Evolutionary conservation across 2,113 vertebrate genomes (phyloP), one percentile per base, ranked within the genome.

Genomic region (Donacobius atricapilla): DNA sequence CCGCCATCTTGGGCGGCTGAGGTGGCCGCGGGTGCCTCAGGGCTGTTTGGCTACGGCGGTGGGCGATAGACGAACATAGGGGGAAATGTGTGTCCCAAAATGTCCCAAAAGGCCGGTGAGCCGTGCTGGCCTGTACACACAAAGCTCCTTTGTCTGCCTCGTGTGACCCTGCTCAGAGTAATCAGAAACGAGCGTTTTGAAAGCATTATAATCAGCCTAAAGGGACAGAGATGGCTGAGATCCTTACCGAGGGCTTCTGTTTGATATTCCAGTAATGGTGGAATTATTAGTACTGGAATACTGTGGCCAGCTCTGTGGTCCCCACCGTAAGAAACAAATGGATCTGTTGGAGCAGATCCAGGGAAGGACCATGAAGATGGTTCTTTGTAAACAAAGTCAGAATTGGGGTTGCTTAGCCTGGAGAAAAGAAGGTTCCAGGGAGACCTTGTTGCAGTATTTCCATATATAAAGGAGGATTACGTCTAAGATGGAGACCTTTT

Each of bases 1-100:
- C 25, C 58, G 85, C 91, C 93, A 90, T 92, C 45, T 92, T 95
- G 5, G 22, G 50, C 4, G 35, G 11, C 7, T 13, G 3, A 1
- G 24, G 31, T 1, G 3, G 24, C 1, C 0, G 22, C 2, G 9
- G 28, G 2, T 15, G 4, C 2, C 0, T 4, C 0, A 1, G 24
- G 0, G 16, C 1, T 6, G 16, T 8, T 4, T 1, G 8, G 2
- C 0, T 5, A 0, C 11, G 11, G 10, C 27, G 0, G 9, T 1
- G 1, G 4, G 11, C 4, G 23, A 31, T 9, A 10, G 35, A 7
- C 0, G 18, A 19, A 1, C 2, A 1, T 10, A 6, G 9, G 20
- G 13, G 40, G 9, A 3, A 31, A 3, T 10, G 18, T 33, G 50
- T 33, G 53, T 68, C 24, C 37, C 22, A 33, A 6, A 86, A 42